These are phyloP conservation scores for Ianthella basta DNA, from an alignment of 37 sponge, comb jelly and placozoan genomes.

Conservation along the genomic window DNA sequence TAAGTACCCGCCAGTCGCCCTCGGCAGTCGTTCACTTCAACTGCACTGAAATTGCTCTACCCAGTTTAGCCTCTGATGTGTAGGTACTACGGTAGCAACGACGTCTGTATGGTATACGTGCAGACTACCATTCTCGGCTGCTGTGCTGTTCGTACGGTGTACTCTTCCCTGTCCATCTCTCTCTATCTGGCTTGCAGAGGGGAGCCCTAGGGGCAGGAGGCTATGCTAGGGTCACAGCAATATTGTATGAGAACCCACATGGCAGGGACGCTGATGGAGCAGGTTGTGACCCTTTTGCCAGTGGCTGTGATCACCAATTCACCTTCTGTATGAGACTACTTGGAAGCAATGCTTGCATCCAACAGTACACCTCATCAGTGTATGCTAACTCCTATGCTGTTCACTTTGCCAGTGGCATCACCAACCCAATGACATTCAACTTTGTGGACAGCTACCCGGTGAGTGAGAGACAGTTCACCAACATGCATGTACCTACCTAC, in stretches of 20 bases:
- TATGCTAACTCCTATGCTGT: neutral
- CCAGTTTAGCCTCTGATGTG: no score
- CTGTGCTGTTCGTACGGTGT: no score
- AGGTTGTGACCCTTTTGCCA: neutral
- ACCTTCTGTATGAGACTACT: slow-evolving; percentile 3
- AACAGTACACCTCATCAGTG: no score
- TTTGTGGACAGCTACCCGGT: slow-evolving; percentile 2
- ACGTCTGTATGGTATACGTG: no score
- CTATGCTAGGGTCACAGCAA: neutral
- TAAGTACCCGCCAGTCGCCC: no score
- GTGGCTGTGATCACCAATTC: slow-evolving; percentile 12
- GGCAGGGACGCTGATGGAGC: slow-evolving; percentile 2
- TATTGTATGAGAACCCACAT: neutral
- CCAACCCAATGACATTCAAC: slow-evolving; percentile 62
- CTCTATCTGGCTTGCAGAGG: no score
- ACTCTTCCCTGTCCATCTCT: no score
- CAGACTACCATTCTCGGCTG: no score
- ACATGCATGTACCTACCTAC: neutral
- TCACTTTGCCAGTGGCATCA: slow-evolving; percentile 35
- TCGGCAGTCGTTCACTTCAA: no score
- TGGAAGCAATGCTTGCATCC: neutral
- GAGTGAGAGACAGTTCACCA: neutral
- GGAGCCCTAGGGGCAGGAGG: no score
- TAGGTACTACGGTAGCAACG: no score
- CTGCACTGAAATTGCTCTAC: no score